These are phyloP conservation scores for Rotaria sp. DNA, from an alignment of 2,888 invertebrate genomes.

Conservation along the genomic window DNA sequence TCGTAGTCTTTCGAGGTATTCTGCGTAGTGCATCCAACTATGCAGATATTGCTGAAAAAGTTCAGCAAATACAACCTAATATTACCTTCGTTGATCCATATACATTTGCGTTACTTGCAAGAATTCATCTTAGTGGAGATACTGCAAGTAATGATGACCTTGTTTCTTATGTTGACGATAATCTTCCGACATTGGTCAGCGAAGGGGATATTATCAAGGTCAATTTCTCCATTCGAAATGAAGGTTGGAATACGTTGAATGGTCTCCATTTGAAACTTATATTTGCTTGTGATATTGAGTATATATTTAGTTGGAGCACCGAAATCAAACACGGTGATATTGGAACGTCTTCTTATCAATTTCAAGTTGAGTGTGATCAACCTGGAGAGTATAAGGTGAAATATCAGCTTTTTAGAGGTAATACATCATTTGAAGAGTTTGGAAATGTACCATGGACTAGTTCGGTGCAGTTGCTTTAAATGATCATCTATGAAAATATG, in stretches of 20 bases:
- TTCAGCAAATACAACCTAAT: not conserved
- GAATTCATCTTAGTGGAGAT: not conserved
- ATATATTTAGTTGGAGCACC: not conserved
- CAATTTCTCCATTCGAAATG: not conserved
- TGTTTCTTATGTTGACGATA: not conserved
- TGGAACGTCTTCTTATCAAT: not conserved
- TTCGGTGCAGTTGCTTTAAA: not conserved
- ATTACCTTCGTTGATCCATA: not conserved
- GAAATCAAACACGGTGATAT: not conserved
- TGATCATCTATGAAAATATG: not conserved
- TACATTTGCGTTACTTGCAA: not conserved
- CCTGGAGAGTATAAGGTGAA: not conserved
- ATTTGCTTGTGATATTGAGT: not conserved
- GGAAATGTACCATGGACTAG: constrained; percentile 4
- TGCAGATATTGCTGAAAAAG: not conserved
- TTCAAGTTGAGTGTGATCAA: not conserved
- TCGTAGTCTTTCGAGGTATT: not conserved
- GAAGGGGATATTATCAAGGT: not conserved
- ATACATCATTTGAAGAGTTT: not conserved
- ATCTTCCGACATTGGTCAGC: not conserved
- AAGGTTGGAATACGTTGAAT: not conserved
- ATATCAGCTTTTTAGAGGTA: not conserved
- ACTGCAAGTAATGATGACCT: not conserved
- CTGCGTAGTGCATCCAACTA: not conserved
- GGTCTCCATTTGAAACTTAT: not conserved